Evolutionary conservation across 2,888 invertebrate genomes (phyloP), one percentile per base, ranked within the genome.

Genomic region (Chymomyza procnemis): DNA sequence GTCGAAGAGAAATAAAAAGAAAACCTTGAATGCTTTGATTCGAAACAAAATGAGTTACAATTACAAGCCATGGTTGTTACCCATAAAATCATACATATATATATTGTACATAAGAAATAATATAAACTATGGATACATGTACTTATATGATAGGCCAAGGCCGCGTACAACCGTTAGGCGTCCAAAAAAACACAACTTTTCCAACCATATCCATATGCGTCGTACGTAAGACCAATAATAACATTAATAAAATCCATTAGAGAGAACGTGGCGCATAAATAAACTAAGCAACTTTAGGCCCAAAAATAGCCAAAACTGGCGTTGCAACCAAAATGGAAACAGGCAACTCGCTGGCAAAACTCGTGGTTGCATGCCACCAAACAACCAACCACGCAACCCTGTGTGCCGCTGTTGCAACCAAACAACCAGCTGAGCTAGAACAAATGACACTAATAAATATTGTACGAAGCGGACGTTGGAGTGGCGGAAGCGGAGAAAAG

Each of bases 361-460:
- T 66, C 70, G 67, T 63, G 68, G 41, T 65, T 26, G 8, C 47
- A 67, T 26, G 8, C 47, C 52, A 61, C 62, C 16, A 50, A 8
- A 50, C 50, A 50, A 26, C 26, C 3, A 6, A 12, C 22, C 22
- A 5, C 22, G n/a, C 21, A 14, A 21, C 9, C 22, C 54, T n/a
- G n/a, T n/a, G n/a, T n/a, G n/a, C 54, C 54, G 19, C 54, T 21
- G 16, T 14, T 19, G 21, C 54, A 9, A 9, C 1, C 5, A 19
- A 8, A 19, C n/a, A n/a, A n/a, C n/a, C n/a, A n/a, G n/a, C 14
- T 54, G 8, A 16, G 16, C 9, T 16, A 41, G 68, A 83, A 75
- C 83, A 83, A 83, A 83, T 83, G 85, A 81, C 76, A 70, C 83
- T 72, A 85, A 83, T 83, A 83, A 83, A 83, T 82, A 79, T 58